Conservation (phyloP, 2,113 vertebrate species). For the Forbesichthys papilliferus region DNA sequence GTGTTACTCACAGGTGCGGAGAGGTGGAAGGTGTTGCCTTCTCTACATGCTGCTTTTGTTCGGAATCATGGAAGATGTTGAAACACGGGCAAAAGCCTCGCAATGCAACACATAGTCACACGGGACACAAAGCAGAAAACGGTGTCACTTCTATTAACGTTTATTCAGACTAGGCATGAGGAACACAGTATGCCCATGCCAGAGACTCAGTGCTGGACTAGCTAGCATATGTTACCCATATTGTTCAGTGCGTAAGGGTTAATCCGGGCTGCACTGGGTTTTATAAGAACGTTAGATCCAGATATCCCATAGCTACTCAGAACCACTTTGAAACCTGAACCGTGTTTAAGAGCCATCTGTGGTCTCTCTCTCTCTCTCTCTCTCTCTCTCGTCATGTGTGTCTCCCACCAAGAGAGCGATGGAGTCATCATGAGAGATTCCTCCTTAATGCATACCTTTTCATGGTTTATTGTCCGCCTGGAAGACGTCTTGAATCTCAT, state of each 20-base stretch:
- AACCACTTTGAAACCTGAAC: slow-evolving; percentile 62
- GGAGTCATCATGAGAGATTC: slow-evolving; percentile 51
- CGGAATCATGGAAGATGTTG: background rate
- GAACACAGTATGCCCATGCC: background rate
- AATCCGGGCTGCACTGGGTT: slow-evolving; percentile 42
- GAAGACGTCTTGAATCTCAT: slow-evolving; percentile 49
- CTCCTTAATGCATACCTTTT: slow-evolving; percentile 56
- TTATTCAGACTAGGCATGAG: no score
- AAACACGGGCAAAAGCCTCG: no score
- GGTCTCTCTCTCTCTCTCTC: slow-evolving; percentile 25
- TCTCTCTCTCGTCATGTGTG: background rate
- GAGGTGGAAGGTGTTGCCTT: slow-evolving; percentile 26
- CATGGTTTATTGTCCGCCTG: slow-evolving; percentile 64
- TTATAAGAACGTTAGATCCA: slow-evolving; percentile 37
- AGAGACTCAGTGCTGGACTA: slow-evolving; percentile 13
- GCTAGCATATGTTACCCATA: slow-evolving; percentile 46
- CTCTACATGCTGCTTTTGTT: slow-evolving; percentile 12
- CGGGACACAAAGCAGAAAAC: no score
- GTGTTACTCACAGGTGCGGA: slow-evolving; percentile 24
- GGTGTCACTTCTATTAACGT: no score
- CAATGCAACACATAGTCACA: no score
- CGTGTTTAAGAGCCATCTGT: slow-evolving; percentile 68
- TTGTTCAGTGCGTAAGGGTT: slow-evolving; percentile 27
- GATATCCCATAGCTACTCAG: slow-evolving; percentile 48
- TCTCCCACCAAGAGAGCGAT: background rate